phyloP scores from a whole-genome alignment of 2,797 vertebrate species.

The Hypotaenidia philippensis region DNA sequence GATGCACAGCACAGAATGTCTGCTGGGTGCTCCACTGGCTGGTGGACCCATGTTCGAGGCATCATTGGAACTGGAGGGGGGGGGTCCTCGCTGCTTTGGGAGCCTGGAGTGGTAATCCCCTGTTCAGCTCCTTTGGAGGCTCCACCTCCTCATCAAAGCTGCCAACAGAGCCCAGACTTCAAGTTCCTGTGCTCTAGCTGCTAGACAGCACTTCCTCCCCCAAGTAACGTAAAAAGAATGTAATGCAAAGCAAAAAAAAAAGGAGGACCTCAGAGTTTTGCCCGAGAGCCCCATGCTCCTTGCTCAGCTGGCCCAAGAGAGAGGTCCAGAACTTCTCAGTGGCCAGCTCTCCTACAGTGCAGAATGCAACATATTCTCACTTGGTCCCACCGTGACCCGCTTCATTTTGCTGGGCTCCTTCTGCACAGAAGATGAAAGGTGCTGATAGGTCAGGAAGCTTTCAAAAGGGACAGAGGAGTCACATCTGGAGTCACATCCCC shows the following conservation, averaged over 20 bases:
- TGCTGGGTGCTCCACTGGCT: background rate
- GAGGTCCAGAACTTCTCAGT: background rate
- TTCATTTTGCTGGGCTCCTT: background rate
- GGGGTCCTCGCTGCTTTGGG: background rate
- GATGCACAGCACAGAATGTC: accelerated
- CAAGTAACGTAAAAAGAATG: background rate
- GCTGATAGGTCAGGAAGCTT: background rate
- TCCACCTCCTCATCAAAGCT: background rate
- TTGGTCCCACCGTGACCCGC: background rate
- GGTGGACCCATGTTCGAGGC: accelerated
- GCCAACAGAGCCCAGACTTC: background rate
- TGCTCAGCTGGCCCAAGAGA: background rate
- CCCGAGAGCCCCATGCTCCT: background rate
- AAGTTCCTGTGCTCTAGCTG: background rate
- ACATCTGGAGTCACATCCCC: background rate
- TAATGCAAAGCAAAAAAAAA: background rate
- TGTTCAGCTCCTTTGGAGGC: background rate
- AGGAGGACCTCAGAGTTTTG: background rate
- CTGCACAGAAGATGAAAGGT: background rate
- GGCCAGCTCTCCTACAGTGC: background rate
- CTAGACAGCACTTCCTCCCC: conserved; percentile 36
- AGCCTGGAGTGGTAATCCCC: background rate
- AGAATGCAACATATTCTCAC: background rate
- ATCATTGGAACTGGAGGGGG: background rate
- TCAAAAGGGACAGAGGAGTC: background rate